phyloP scores from a whole-genome alignment of 2,797 vertebrate species.

The Spatula versicolor region DNA sequence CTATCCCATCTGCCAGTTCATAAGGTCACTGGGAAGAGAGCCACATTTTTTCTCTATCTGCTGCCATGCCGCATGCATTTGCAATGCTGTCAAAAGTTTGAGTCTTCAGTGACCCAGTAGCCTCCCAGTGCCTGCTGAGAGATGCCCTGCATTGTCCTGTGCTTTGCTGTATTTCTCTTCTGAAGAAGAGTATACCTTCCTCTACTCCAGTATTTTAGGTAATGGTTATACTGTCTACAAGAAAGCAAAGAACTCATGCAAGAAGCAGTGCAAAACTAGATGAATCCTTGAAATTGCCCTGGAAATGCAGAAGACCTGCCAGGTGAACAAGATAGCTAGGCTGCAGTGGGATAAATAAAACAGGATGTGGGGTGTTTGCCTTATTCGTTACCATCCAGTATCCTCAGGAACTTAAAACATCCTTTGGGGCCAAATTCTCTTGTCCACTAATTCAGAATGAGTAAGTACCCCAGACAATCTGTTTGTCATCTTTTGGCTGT shows the following conservation, averaged over 20 bases:
- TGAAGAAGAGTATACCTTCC: background rate
- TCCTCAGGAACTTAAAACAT: constrained; percentile 5
- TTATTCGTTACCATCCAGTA: background rate
- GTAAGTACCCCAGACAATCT: background rate
- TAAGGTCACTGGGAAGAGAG: constrained; percentile 48
- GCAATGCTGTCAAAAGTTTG: background rate
- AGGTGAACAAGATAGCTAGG: background rate
- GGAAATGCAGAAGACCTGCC: background rate
- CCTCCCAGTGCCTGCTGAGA: background rate
- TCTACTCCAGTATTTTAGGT: background rate
- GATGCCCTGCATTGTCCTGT: background rate
- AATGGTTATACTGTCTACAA: background rate
- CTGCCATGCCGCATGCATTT: constrained; percentile 10
- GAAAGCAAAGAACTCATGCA: background rate
- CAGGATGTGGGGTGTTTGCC: background rate
- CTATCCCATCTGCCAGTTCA: constrained; percentile 8
- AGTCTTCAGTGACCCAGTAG: background rate
- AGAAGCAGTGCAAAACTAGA: background rate
- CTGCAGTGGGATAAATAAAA: background rate
- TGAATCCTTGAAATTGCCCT: background rate
- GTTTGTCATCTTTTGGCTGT: constrained; percentile 7
- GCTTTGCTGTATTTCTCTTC: background rate
- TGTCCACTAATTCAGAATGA: background rate
- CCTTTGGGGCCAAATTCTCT: background rate
- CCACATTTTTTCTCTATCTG: constrained; percentile 25